Conservation (phyloP, 2,797 vertebrate species). For the Pangasius sanitwongsei region DNA sequence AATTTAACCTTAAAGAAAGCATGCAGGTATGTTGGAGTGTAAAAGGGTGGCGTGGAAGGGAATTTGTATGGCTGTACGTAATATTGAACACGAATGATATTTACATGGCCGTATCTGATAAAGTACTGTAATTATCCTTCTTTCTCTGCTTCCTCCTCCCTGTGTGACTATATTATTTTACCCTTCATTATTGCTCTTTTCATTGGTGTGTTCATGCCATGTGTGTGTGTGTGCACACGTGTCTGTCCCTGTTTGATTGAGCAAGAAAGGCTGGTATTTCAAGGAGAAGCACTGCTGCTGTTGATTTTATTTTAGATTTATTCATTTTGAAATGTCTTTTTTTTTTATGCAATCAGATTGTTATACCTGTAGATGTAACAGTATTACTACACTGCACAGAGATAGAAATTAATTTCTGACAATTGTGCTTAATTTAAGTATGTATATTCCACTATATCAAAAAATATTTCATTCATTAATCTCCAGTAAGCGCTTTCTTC, state of each 20-base stretch:
- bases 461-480: background rate
- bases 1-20: constrained; percentile 49
- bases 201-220: constrained; percentile 52
- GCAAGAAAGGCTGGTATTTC: constrained; percentile 42
- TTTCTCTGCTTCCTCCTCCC: constrained; percentile 38
- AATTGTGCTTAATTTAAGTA: background rate
- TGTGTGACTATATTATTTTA: constrained; percentile 60
- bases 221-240: constrained; percentile 34
- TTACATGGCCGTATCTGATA: constrained; percentile 54
- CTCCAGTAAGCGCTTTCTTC: background rate
- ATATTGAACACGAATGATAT: constrained; percentile 64
- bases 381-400: background rate
- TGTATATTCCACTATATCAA: too few species aligned
- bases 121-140: constrained; percentile 67
- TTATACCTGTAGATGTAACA: constrained; percentile 1
- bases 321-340: background rate
- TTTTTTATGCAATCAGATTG: constrained; percentile 16
- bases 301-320: constrained; percentile 52
- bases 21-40: constrained; percentile 56
- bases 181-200: constrained; percentile 68
- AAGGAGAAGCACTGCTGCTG: background rate
- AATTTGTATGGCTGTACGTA: constrained; percentile 27
- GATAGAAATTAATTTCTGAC: background rate
- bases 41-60: constrained; percentile 22
- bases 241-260: constrained; percentile 44